Evolutionary conservation across 1,140 invertebrate species (phyloP).

Genomic region (Reticulitermes speratus): DNA sequence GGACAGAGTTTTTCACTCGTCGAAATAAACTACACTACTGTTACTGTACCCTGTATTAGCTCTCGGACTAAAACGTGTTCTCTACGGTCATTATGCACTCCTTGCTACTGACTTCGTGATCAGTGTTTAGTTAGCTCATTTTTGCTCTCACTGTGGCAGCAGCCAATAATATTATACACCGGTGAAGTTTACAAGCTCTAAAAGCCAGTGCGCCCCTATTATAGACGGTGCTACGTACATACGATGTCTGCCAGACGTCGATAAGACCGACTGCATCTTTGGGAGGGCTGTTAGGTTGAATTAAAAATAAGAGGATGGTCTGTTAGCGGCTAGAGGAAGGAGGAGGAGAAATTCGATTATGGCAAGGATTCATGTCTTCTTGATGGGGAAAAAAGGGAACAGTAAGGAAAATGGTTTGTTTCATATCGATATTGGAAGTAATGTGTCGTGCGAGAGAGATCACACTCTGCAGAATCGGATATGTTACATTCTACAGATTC

Average conservation of each 20-base stretch:
- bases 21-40: no score
- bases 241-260: neutral
- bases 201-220: neutral
- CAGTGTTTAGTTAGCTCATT: neutral
- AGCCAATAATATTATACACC: neutral
- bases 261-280: neutral
- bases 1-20: no score
- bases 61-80: no score
- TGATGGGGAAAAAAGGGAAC: neutral
- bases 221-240: neutral
- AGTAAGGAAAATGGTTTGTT: neutral
- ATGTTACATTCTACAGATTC: no score
- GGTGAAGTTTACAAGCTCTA: neutral
- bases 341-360: conserved; percentile 3
- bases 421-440: neutral
- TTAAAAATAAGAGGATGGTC: neutral
- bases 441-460: neutral
- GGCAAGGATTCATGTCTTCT: conserved; percentile 4
- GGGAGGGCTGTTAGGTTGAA: neutral
- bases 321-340: neutral
- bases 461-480: no score
- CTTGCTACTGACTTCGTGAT: no score
- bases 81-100: no score
- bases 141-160: neutral
- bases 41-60: no score